Percentiles rank a stretch among this genome's conserved stretches.
Conservation (phyloP, 2,888 invertebrate genomes). For the Cephus pygmeus region DNA sequence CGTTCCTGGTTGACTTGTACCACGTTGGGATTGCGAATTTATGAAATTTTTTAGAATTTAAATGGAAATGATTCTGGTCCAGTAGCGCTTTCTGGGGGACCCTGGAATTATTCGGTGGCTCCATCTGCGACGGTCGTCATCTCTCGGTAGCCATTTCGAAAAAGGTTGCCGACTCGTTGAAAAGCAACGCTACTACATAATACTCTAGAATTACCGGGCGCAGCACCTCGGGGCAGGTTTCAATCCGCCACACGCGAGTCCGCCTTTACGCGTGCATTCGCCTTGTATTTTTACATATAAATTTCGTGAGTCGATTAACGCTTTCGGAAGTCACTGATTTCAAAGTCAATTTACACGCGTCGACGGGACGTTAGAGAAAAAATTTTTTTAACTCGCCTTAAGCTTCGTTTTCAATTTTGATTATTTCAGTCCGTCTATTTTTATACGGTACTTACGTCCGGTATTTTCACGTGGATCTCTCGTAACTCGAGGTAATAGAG, state of each 20-base stretch:
- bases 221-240: slow-evolving; percentile 47
- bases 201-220: slow-evolving; percentile 51
- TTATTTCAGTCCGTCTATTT: fast-evolving
- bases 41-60: too few species aligned
- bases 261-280: neutral
- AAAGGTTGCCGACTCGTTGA: neutral
- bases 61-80: neutral
- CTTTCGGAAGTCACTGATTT: neutral
- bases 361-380: neutral
- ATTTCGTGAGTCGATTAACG: neutral
- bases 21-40: neutral
- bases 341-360: neutral
- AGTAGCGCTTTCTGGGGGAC: neutral
- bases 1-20: neutral
- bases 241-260: slow-evolving; percentile 17
- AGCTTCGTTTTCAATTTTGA: neutral
- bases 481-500: neutral
- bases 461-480: neutral
- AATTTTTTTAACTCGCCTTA: neutral
- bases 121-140: neutral
- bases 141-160: slow-evolving; percentile 1
- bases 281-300: neutral
- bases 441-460: too few species aligned
- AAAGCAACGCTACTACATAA: slow-evolving; percentile 45
- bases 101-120: slow-evolving; percentile 1